Evolutionary conservation across 2,888 invertebrate genomes (phyloP).

Genomic region (Lordiphosa fenestrarum): DNA sequence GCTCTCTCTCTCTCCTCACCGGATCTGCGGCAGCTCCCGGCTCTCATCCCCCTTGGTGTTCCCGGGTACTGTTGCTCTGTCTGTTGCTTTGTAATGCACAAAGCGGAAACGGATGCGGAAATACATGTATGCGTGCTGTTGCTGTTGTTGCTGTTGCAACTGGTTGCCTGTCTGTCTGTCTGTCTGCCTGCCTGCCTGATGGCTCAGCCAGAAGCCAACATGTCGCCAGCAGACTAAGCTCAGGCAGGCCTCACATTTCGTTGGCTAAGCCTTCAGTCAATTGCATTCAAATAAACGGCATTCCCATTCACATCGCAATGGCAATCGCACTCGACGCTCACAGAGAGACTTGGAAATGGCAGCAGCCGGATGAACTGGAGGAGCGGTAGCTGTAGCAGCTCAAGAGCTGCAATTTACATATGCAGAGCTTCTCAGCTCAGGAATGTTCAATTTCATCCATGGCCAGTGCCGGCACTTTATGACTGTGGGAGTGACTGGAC

Average conservation of each 20-base stretch:
- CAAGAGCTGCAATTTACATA: slow-evolving; percentile 29
- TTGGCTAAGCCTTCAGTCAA: slow-evolving; percentile 65
- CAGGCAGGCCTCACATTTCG: slow-evolving; percentile 54
- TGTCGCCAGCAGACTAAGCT: slow-evolving; percentile 68
- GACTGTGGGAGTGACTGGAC: slow-evolving; percentile 16
- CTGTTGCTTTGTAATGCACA: slow-evolving; percentile 67
- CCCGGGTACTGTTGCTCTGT: slow-evolving; percentile 23
- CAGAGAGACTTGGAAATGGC: slow-evolving; percentile 12
- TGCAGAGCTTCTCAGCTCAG: slow-evolving; percentile 36
- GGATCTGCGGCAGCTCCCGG: background rate
- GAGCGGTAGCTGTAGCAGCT: slow-evolving; percentile 1
- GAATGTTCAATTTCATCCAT: slow-evolving; percentile 59
- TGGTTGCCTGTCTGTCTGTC: slow-evolving; percentile 29
- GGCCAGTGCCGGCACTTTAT: slow-evolving; percentile 50
- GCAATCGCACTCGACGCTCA: slow-evolving; percentile 6
- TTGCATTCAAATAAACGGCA: slow-evolving; percentile 69
- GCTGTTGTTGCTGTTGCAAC: slow-evolving; percentile 43
- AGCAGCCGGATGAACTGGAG: background rate
- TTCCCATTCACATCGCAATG: slow-evolving; percentile 3
- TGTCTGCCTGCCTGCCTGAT: slow-evolving; percentile 25
- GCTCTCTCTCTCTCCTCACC: background rate
- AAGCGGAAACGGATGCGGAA: slow-evolving; percentile 72
- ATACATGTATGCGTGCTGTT: slow-evolving; percentile 72
- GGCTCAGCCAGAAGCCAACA: slow-evolving; percentile 66
- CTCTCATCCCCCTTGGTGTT: background rate